phyloP scores from a whole-genome alignment of 1,140 invertebrate species.

The Drosophila kikkawai region DNA sequence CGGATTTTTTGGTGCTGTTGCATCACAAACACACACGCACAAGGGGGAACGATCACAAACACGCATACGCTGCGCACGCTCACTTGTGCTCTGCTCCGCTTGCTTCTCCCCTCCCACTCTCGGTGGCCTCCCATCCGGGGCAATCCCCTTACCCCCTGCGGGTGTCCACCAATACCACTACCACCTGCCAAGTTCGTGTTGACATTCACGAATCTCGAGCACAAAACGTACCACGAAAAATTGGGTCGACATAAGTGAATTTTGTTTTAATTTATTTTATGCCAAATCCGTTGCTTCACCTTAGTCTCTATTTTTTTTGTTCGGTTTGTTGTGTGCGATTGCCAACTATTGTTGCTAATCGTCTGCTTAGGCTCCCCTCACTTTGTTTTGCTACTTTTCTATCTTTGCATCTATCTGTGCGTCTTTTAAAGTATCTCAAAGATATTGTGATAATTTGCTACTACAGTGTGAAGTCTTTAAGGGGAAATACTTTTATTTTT shows the following conservation, averaged over 20 bases:
- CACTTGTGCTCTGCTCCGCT: slow-evolving; percentile 21
- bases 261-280: slow-evolving; percentile 64
- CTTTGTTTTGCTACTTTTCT: slow-evolving; percentile 12
- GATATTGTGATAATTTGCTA: neutral
- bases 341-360: slow-evolving; percentile 56
- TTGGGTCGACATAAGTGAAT: slow-evolving; percentile 76
- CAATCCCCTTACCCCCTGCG: slow-evolving; percentile 11
- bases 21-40: slow-evolving; percentile 52
- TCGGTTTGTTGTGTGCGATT: slow-evolving; percentile 28
- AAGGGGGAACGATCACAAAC: neutral
- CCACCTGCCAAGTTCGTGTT: slow-evolving; percentile 59
- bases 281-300: slow-evolving; percentile 70
- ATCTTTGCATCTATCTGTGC: slow-evolving; percentile 1
- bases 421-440: slow-evolving; percentile 13
- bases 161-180: slow-evolving; percentile 19
- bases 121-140: slow-evolving; percentile 39
- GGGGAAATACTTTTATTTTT: neutral
- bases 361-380: slow-evolving; percentile 9
- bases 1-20: slow-evolving; percentile 54
- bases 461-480: neutral
- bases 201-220: slow-evolving; percentile 74
- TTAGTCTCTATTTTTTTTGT: slow-evolving; percentile 30
- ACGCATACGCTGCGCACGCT: slow-evolving; percentile 46
- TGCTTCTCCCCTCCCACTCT: slow-evolving; percentile 9
- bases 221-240: slow-evolving; percentile 64